Conservation (phyloP, 2,113 vertebrate genomes). For the Dipodomys ordii region DNA sequence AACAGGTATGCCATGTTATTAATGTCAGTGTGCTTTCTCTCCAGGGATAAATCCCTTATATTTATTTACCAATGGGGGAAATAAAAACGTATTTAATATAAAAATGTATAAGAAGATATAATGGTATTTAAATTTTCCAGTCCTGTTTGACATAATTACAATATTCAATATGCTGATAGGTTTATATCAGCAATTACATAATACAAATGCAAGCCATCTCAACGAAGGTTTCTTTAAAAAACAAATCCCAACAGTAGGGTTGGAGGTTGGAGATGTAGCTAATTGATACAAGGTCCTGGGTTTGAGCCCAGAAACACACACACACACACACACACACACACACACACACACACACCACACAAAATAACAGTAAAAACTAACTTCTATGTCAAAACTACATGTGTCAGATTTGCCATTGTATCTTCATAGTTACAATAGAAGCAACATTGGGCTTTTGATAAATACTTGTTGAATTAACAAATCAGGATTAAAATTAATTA, state of each 20-base stretch:
- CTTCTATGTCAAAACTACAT: not conserved
- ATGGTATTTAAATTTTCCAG: not conserved
- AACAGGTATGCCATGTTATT: not conserved
- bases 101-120: conserved; percentile 9
- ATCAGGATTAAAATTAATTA: not conserved
- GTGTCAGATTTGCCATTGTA: not conserved
- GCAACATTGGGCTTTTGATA: not conserved
- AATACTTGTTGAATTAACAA: conserved; percentile 6
- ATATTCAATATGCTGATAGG: not conserved
- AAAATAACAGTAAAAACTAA: not conserved
- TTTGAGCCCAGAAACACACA: not conserved
- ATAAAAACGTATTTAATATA: conserved; percentile 23
- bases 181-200: not conserved
- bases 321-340: not conserved
- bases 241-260: no score
- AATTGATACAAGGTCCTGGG: not conserved
- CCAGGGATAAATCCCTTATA: not conserved
- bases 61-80: conserved; percentile 17
- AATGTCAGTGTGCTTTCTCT: not conserved
- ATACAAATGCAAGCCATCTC: not conserved
- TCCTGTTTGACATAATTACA: not conserved
- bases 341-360: not conserved
- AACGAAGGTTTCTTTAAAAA: no score
- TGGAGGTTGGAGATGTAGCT: no score
- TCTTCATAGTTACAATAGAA: not conserved